Percentiles rank a stretch among this genome's conserved stretches.
These are phyloP conservation scores for Danionella dracula DNA, from an alignment of 2,797 vertebrate species.

Conservation along the genomic window DNA sequence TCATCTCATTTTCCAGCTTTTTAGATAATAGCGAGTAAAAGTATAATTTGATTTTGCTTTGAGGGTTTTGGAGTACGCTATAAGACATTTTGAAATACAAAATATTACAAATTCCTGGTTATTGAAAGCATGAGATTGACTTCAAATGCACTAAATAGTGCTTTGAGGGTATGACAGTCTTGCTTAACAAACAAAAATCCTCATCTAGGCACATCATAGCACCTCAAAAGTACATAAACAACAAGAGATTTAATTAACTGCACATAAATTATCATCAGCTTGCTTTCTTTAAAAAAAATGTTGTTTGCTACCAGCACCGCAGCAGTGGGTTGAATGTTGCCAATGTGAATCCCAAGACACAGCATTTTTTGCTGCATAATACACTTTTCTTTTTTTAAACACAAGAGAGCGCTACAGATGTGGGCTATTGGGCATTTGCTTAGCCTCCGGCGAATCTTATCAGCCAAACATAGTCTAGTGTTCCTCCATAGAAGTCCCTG, in stretches of 20 bases:
- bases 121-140: constrained; percentile 61
- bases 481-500: constrained; percentile 59
- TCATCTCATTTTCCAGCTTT: too few relatives aligned
- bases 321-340: constrained; percentile 62
- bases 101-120: too few relatives aligned
- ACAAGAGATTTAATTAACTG: constrained; percentile 80
- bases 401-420: constrained; percentile 65
- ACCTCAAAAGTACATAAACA: constrained; percentile 73
- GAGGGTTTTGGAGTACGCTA: too few relatives aligned
- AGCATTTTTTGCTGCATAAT: constrained; percentile 76
- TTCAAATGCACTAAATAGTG: constrained; percentile 56
- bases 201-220: constrained; percentile 57
- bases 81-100: too few relatives aligned
- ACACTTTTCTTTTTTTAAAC: constrained; percentile 80
- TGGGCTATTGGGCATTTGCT: constrained; percentile 64
- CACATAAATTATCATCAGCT: constrained; percentile 79
- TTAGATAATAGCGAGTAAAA: too few relatives aligned
- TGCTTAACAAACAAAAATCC: constrained; percentile 73
- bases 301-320: constrained; percentile 78
- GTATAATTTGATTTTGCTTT: too few relatives aligned
- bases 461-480: constrained; percentile 69
- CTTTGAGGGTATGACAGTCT: constrained; percentile 67
- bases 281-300: constrained; percentile 80
- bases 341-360: constrained; percentile 68
- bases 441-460: constrained; percentile 65